These are phyloP conservation scores for Penelope pileata DNA, from an alignment of 2,113 vertebrate species.

Conservation along the genomic window DNA sequence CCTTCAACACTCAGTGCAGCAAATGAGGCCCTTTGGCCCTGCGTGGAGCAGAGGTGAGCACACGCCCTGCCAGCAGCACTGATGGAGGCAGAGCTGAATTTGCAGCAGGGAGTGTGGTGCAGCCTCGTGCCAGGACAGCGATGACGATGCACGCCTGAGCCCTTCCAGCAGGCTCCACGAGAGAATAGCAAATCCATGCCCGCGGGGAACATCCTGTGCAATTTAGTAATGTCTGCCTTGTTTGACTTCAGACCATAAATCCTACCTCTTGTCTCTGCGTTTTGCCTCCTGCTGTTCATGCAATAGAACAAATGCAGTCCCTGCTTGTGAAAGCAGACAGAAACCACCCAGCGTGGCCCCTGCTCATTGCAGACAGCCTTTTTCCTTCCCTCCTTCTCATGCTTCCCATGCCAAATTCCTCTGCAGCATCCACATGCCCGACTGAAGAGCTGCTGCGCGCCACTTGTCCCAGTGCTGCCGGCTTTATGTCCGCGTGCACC, in stretches of 20 bases:
- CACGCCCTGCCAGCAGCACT: fast-evolving
- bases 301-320: background rate
- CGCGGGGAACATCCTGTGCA: background rate
- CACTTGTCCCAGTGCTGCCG: fast-evolving
- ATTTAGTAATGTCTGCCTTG: fast-evolving
- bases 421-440: fast-evolving
- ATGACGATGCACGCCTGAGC: fast-evolving
- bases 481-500: background rate
- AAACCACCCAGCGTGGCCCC: background rate
- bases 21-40: fast-evolving
- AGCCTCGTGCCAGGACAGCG: background rate
- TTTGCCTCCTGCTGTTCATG: fast-evolving
- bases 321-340: background rate
- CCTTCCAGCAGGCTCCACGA: background rate
- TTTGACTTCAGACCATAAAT: background rate
- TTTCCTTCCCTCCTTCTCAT: background rate
- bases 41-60: background rate
- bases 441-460: background rate
- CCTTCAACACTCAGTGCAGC: background rate
- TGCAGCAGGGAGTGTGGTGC: fast-evolving
- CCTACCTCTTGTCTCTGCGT: background rate
- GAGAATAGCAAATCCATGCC: background rate
- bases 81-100: fast-evolving
- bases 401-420: fast-evolving
- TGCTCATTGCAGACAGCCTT: background rate